Evolutionary conservation across 1,140 invertebrate genomes (phyloP).

Genomic region (Nasonia giraulti): DNA sequence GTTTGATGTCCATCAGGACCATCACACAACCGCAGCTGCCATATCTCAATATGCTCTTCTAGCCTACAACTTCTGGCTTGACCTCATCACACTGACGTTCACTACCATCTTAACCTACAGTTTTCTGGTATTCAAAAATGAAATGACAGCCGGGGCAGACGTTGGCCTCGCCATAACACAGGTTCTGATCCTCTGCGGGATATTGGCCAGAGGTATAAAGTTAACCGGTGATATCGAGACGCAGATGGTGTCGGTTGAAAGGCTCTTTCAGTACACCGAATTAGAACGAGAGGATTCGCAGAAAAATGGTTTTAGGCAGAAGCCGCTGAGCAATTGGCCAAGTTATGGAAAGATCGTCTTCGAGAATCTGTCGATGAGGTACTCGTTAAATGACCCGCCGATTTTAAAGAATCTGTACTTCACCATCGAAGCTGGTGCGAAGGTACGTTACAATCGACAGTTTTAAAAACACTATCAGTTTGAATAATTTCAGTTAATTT

Average conservation of each 20-base stretch:
- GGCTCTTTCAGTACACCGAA: conserved; percentile 82
- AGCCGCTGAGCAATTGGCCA: conserved; percentile 67
- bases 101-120: conserved; percentile 76
- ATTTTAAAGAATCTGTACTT: conserved; percentile 65
- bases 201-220: conserved; percentile 88
- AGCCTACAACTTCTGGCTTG: conserved; percentile 84
- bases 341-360: conserved; percentile 81
- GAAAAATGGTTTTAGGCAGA: conserved; percentile 67
- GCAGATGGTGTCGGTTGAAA: conserved; percentile 88
- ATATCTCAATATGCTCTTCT: conserved; percentile 76
- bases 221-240: conserved; percentile 83
- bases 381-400: conserved; percentile 63
- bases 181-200: conserved; percentile 82
- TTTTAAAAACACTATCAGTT: no score
- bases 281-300: conserved; percentile 72
- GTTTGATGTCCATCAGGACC: conserved; percentile 67
- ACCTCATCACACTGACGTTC: conserved; percentile 80
- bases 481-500: background rate
- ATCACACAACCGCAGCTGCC: conserved; percentile 47
- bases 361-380: conserved; percentile 77
- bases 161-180: conserved; percentile 89
- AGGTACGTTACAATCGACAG: background rate
- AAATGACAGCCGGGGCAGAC: conserved; percentile 71
- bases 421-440: conserved; percentile 53
- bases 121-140: conserved; percentile 78